phyloP scores from a whole-genome alignment of 2,888 invertebrate genomes.

The Tenthredo scrophulariae region DNA sequence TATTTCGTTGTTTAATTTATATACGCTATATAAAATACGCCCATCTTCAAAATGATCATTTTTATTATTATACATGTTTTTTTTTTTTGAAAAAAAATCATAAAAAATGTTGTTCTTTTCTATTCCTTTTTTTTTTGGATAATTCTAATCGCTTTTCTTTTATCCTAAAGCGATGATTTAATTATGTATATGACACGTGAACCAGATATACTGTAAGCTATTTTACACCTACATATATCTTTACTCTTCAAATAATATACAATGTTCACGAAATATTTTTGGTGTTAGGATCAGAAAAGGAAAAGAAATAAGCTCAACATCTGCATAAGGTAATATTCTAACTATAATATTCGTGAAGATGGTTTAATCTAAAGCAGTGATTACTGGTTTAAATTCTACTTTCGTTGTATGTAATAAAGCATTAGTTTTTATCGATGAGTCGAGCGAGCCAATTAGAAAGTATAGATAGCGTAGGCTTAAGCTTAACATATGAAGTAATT shows the following conservation, averaged over 20 bases:
- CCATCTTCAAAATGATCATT: conserved; percentile 32
- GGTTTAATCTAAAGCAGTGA: conserved; percentile 37
- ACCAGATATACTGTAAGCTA: not conserved
- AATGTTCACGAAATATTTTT: not conserved
- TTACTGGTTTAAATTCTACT: conserved; percentile 25
- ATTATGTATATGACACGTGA: not conserved
- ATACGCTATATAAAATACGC: conserved; percentile 30
- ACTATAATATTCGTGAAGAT: conserved; percentile 12
- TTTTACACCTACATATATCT: not conserved
- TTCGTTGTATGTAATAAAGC: conserved; percentile 20
- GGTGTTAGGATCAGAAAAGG: not conserved
- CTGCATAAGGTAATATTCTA: not conserved
- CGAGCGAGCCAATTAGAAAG: conserved; percentile 27
- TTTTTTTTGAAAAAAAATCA: not conserved
- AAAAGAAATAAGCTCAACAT: not conserved
- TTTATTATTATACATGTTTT: not conserved
- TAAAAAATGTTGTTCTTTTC: not conserved
- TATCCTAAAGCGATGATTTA: not conserved
- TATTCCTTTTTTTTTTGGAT: not conserved
- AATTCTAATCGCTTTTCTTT: not conserved
- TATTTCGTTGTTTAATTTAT: conserved; percentile 37
- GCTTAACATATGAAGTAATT: not conserved
- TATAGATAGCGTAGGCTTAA: conserved; percentile 9
- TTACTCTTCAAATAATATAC: conserved; percentile 1
- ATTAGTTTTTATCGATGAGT: conserved; percentile 42